Base-by-base conservation (phyloP, 2,888 invertebrate species). In the Harpalus rufipes region DNA sequence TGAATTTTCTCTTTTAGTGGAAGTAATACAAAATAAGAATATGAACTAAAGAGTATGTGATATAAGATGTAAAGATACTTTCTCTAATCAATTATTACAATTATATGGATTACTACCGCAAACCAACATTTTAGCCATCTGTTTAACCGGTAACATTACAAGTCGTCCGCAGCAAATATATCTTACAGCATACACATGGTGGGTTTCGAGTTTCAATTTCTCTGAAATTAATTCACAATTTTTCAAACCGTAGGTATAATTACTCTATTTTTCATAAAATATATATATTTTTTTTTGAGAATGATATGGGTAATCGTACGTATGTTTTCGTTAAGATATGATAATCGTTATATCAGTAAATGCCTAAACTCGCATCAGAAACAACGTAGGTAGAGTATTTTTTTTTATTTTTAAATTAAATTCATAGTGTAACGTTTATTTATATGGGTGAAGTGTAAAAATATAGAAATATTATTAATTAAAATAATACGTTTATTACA, bases 51-150 rank as follows among this genome's bases (percentile, higher is more conserved):
- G n/a, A 25, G 14, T 32, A 68, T 68, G 68, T 68, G 68, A 68
- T 68, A 68, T 68, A 68, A 68, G 68, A 39, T 39, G 10, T 59
- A 79, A 39, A 61, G 61, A 32, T 79, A 79, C 79, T 79, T 79
- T 79, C 79, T 79, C 79, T 79, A 39, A 79, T 79, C 59, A 79
- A 79, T 79, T 59, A 68, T 39, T 68, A 68, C 68, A 68, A 68
- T 68, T 68, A 68, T 7, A 68, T 25, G 39, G 68, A 68, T 68
- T 39, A 68, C 68, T 39, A 58, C 59, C 21, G 59, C 59, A 59
- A 79, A 79, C 39, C 14, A 68, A 68, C 68, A 68, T 68, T 68
- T 79, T 61, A 79, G 25, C 58, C 79, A 79, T 79, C 79, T 79
- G 79, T 79, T 78, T 79, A 79, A 32, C 79, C 79, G 79, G 79